phyloP scores from a whole-genome alignment of 2,888 invertebrate genomes.

The Nemapogon koenigi region DNA sequence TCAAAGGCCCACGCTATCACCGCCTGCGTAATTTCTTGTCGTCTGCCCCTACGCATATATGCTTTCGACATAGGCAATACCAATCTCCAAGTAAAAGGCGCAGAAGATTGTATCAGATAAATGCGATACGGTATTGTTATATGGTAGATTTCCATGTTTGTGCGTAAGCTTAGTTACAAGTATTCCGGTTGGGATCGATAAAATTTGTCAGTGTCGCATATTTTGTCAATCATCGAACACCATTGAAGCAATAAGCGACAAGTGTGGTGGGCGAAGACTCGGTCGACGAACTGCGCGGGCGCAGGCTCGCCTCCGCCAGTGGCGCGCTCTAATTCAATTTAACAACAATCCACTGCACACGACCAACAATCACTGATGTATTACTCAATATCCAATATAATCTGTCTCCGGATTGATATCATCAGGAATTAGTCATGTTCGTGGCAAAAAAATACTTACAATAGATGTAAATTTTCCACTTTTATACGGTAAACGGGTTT shows the following conservation, averaged over 20 bases:
- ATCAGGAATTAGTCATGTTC: no score
- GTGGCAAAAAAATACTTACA: no score
- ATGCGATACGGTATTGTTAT: no score
- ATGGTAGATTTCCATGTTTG: no score
- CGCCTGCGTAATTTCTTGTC: slow-evolving; percentile 15
- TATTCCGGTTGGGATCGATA: no score
- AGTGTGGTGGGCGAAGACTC: slow-evolving; percentile 48
- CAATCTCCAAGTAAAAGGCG: no score
- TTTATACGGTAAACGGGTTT: no score
- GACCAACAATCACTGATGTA: slow-evolving; percentile 30
- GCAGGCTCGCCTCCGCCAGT: slow-evolving; percentile 31
- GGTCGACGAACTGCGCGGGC: slow-evolving; percentile 64
- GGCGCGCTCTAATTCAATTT: slow-evolving; percentile 59
- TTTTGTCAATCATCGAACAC: slow-evolving; percentile 41
- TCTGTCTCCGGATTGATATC: no score
- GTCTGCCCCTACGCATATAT: slow-evolving; percentile 17
- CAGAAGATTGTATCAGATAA: no score
- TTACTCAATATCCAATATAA: slow-evolving; percentile 32
- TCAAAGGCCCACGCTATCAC: slow-evolving; percentile 17
- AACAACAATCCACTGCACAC: slow-evolving; percentile 50
- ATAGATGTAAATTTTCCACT: no score
- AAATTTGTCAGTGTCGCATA: no score
- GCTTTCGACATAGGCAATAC: slow-evolving; percentile 3
- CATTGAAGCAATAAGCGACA: slow-evolving; percentile 52
- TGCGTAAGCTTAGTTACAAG: no score